A percentile compares a stretch with the other conserved stretches of the same genome.
Evolutionary conservation across 2,797 vertebrate genomes (phyloP).

Genomic region (Hylomyscus alleni): DNA sequence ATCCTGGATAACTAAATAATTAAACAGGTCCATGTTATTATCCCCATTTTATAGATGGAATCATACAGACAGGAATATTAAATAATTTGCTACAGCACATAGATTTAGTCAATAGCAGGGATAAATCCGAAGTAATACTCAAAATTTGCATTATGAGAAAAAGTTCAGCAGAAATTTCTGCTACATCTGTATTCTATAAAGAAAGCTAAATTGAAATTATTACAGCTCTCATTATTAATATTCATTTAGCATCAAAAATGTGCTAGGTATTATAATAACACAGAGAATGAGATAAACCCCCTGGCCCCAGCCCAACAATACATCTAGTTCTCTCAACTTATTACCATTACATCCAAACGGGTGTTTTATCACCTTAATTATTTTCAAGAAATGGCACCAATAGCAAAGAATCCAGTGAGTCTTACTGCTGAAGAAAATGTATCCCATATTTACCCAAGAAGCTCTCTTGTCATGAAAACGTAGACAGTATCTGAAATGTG

Average conservation of each 20-base stretch:
- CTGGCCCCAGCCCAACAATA: slow-evolving; percentile 78
- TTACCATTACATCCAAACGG: slow-evolving; percentile 78
- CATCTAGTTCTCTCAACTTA: slow-evolving; percentile 80
- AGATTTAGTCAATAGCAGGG: slow-evolving; percentile 67
- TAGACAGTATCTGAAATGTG: slow-evolving; percentile 46
- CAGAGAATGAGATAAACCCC: slow-evolving; percentile 79
- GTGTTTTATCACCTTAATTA: slow-evolving; percentile 85
- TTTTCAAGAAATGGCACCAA: slow-evolving; percentile 75
- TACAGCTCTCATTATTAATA: slow-evolving; percentile 79
- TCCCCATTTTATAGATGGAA: slow-evolving; percentile 82
- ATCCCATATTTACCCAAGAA: slow-evolving; percentile 35
- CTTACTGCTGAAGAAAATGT: slow-evolving; percentile 71
- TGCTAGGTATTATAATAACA: slow-evolving; percentile 80
- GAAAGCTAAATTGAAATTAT: slow-evolving; percentile 82
- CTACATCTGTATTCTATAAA: slow-evolving; percentile 78
- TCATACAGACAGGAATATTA: slow-evolving; percentile 78
- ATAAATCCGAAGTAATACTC: slow-evolving; percentile 74
- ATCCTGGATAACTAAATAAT: slow-evolving; percentile 81
- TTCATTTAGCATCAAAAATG: slow-evolving; percentile 80
- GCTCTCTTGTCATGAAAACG: slow-evolving; percentile 56
- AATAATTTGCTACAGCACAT: slow-evolving; percentile 73
- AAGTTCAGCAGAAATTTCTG: slow-evolving; percentile 85
- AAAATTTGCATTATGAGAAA: slow-evolving; percentile 83
- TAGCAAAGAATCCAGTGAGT: slow-evolving; percentile 73
- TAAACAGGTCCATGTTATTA: slow-evolving; percentile 77